These are phyloP conservation scores for Callaeas wilsoni DNA, from an alignment of 2,113 vertebrate species.

Conservation along the genomic window DNA sequence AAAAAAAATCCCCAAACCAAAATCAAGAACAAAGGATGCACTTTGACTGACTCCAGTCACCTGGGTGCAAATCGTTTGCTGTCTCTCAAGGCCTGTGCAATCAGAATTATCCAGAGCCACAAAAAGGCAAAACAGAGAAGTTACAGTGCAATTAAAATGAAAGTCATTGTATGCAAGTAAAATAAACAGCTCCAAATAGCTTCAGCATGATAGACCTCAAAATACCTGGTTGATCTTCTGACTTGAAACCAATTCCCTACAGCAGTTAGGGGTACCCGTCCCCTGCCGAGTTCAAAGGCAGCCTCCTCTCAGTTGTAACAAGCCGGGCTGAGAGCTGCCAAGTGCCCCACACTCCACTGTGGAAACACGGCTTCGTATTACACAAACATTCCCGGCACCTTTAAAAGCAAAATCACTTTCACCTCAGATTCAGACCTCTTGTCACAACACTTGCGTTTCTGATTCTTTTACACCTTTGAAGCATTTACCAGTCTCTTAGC, in stretches of 20 bases:
- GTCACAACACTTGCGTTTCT: not conserved
- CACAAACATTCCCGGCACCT: conserved; percentile 35
- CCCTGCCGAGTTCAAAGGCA: conserved; percentile 73
- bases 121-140: conserved; percentile 8
- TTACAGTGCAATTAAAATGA: conserved; percentile 50
- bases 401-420: conserved; percentile 46
- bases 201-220: conserved; percentile 1
- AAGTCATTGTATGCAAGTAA: conserved; percentile 40
- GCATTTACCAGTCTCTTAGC: not conserved
- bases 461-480: conserved; percentile 19
- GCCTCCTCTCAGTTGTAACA: conserved; percentile 30
- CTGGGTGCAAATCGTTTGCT: not conserved
- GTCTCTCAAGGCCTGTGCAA: not conserved
- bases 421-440: not conserved
- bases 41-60: conserved; percentile 10
- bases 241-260: conserved; percentile 52
- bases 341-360: conserved; percentile 50
- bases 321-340: conserved; percentile 50
- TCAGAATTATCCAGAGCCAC: conserved; percentile 1
- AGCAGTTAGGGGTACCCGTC: conserved; percentile 36
- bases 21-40: not conserved
- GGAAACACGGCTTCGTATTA: conserved; percentile 42
- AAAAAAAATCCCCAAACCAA: not conserved
- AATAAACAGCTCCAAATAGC: conserved; percentile 39
- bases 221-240: conserved; percentile 59